A percentile compares a stretch with the other conserved stretches of the same genome.
phyloP scores from a whole-genome alignment of 2,888 invertebrate genomes.

The Drosophila fulvimacula region DNA sequence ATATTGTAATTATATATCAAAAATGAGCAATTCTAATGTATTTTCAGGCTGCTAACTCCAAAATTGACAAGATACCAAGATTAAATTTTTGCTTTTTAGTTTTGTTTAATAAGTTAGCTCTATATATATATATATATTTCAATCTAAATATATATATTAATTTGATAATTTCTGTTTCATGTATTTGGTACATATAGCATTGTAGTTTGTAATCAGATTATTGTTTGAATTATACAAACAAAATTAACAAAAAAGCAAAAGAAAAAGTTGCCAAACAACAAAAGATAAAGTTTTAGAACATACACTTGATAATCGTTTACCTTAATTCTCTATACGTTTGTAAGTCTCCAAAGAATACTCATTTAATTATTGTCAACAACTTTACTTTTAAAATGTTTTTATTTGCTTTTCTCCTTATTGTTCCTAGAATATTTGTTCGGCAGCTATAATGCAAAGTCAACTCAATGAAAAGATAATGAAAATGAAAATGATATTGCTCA shows the following conservation, averaged over 20 bases:
- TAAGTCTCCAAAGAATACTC: slow-evolving; percentile 72
- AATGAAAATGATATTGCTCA: slow-evolving; percentile 72
- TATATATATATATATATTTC: slow-evolving; percentile 39
- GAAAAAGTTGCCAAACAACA: slow-evolving; percentile 44
- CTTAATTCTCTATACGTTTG: slow-evolving; percentile 34
- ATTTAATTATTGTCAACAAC: slow-evolving; percentile 60
- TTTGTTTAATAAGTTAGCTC: slow-evolving; percentile 62
- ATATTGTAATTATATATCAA: slow-evolving; percentile 78
- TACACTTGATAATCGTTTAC: slow-evolving; percentile 20
- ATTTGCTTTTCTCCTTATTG: slow-evolving; percentile 53
- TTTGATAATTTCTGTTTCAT: slow-evolving; percentile 55
- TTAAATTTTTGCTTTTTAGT: slow-evolving; percentile 19
- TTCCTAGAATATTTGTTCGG: slow-evolving; percentile 71
- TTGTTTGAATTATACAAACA: slow-evolving; percentile 39
- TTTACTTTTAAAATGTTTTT: slow-evolving; percentile 56
- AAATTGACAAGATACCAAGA: slow-evolving; percentile 19
- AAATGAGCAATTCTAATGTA: slow-evolving; percentile 73
- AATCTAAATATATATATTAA: slow-evolving; percentile 29
- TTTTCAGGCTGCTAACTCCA: slow-evolving; percentile 54
- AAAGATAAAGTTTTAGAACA: slow-evolving; percentile 15
- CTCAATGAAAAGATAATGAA: slow-evolving; percentile 4
- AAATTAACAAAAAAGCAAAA: slow-evolving; percentile 16
- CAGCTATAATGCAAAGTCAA: slow-evolving; percentile 68
- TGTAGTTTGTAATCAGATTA: slow-evolving; percentile 52
- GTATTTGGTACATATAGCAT: slow-evolving; percentile 55